Conservation (phyloP, 1,140 invertebrate genomes). For the Apis laboriosa region DNA sequence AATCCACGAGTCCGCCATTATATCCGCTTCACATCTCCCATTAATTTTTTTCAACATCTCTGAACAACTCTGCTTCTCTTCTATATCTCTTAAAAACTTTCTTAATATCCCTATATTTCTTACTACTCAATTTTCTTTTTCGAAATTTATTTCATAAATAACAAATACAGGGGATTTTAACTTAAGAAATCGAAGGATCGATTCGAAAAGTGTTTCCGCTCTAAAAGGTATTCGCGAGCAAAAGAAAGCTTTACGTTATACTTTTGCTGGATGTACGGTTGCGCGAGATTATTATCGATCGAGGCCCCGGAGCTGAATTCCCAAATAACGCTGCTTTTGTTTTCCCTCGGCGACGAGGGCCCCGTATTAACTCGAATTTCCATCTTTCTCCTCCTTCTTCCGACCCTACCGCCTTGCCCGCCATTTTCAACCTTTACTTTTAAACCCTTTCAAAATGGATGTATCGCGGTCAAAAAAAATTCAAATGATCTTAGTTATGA, state of each 20-base stretch:
- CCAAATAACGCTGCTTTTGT: conserved; percentile 54
- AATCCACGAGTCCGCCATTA: not conserved
- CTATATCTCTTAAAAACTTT: too few relatives aligned
- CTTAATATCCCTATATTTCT: too few relatives aligned
- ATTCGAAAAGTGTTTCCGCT: conserved; percentile 8
- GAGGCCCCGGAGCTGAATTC: conserved; percentile 46
- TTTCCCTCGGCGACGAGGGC: conserved; percentile 18
- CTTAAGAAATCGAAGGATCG: not conserved
- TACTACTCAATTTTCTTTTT: too few relatives aligned
- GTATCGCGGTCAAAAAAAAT: not conserved
- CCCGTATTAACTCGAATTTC: conserved; percentile 22
- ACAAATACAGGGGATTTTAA: too few relatives aligned
- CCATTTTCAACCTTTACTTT: not conserved
- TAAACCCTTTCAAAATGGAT: not conserved
- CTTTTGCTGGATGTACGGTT: conserved; percentile 23
- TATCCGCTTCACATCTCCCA: too few relatives aligned
- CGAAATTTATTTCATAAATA: too few relatives aligned
- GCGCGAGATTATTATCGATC: conserved; percentile 61
- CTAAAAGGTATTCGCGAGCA: not conserved
- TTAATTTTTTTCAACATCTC: not conserved
- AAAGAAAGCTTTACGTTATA: conserved; percentile 42
- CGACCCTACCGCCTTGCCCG: not conserved
- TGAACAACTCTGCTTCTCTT: not conserved
- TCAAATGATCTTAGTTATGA: not conserved
- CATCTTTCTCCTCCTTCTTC: not conserved